These are phyloP conservation scores for Cheilosia pagana DNA, from an alignment of 2,888 invertebrate species.

Conservation along the genomic window DNA sequence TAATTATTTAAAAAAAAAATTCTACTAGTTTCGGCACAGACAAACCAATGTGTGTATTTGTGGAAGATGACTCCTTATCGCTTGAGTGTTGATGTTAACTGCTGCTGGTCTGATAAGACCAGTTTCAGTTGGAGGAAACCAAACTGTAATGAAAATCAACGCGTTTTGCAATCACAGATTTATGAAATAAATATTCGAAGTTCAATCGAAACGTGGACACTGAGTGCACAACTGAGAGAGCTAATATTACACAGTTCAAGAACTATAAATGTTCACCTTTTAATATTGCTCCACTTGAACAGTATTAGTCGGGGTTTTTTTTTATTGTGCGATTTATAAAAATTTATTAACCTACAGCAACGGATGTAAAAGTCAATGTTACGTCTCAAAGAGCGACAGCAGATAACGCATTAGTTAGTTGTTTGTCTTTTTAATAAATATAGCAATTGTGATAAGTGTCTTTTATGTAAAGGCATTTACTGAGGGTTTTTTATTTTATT, in stretches of 20 bases:
- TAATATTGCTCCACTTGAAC: conserved; percentile 38
- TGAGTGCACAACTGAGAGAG: conserved; percentile 42
- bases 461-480: too few species aligned
- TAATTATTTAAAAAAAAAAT: conserved; percentile 14
- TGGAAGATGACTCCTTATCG: conserved; percentile 56
- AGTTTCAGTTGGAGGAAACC: conserved; percentile 57
- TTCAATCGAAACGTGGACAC: conserved; percentile 55
- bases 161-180: conserved; percentile 54
- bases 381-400: conserved; percentile 4
- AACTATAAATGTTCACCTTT: conserved; percentile 25
- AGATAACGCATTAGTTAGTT: conserved; percentile 43
- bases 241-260: conserved; percentile 45
- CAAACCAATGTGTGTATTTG: conserved; percentile 20
- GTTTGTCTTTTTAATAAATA: conserved; percentile 18
- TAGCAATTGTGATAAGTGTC: not conserved
- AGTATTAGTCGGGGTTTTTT: conserved; percentile 5
- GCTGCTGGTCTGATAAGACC: conserved; percentile 47
- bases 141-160: conserved; percentile 31
- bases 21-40: conserved; percentile 33
- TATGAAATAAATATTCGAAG: conserved; percentile 41
- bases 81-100: conserved; percentile 43
- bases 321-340: conserved; percentile 25
- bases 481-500: too few species aligned
- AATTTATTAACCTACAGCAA: conserved; percentile 3
- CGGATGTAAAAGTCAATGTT: conserved; percentile 36